phyloP scores from a whole-genome alignment of 92 coral and sea anemone genomes.

The Virgularia gustaviana region DNA sequence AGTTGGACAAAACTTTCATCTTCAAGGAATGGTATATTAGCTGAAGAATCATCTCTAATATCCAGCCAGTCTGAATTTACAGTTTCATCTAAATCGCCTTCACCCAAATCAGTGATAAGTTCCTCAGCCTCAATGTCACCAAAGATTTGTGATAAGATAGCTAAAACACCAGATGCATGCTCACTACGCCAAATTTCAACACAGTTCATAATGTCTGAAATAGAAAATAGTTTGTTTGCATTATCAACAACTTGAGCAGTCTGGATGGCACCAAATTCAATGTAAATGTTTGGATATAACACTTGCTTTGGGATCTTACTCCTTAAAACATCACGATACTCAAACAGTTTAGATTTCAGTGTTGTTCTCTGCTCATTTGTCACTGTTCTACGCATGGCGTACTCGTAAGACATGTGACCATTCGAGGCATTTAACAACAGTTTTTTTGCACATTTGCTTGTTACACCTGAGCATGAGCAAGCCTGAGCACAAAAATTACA shows the following conservation, averaged over 20 bases:
- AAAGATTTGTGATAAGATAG: neutral
- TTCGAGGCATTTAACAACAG: neutral
- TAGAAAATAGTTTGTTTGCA: slow-evolving; percentile 7
- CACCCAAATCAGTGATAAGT: neutral
- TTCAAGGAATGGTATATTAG: neutral
- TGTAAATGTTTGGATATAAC: slow-evolving; percentile 6
- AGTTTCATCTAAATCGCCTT: slow-evolving; percentile 26
- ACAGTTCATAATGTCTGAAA: slow-evolving; percentile 9
- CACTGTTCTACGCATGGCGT: slow-evolving; percentile 11
- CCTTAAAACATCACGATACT: neutral
- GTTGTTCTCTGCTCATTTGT: slow-evolving; percentile 12
- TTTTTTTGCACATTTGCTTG: neutral
- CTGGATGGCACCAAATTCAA: slow-evolving; percentile 2
- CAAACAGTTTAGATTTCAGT: neutral
- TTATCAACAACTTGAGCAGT: neutral
- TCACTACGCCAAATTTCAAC: slow-evolving; percentile 54
- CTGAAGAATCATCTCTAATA: slow-evolving; percentile 43
- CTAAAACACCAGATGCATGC: slow-evolving; percentile 23
- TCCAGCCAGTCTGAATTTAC: slow-evolving; percentile 44
- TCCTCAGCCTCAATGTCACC: neutral
- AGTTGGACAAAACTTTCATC: neutral
- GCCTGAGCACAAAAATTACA: slow-evolving; percentile 25
- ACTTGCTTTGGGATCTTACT: slow-evolving; percentile 9
- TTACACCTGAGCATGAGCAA: neutral
- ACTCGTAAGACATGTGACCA: neutral